phyloP scores from a whole-genome alignment of 1,140 invertebrate species.

The Nilaparvata lugens region DNA sequence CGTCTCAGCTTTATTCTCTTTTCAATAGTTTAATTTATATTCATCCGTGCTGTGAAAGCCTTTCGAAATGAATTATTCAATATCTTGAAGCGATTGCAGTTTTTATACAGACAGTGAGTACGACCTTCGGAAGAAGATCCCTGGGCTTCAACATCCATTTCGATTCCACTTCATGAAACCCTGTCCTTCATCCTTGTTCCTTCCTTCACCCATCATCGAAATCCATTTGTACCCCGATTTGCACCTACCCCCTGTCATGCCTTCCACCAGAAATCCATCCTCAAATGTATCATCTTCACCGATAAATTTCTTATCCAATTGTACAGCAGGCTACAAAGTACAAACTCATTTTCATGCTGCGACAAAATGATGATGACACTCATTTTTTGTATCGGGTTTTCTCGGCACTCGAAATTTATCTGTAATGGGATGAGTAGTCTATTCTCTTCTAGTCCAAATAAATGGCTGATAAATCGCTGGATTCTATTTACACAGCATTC shows the following conservation, averaged over 20 bases:
- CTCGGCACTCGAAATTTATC: too few relatives aligned
- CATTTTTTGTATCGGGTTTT: too few relatives aligned
- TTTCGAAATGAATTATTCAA: slow-evolving; percentile 4
- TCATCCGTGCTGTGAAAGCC: not conserved
- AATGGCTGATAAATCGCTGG: too few relatives aligned
- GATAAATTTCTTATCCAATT: not conserved
- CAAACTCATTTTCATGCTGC: too few relatives aligned
- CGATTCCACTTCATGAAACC: not conserved
- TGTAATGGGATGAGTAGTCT: too few relatives aligned
- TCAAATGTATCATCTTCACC: not conserved
- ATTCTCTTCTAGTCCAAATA: too few relatives aligned
- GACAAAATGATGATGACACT: too few relatives aligned
- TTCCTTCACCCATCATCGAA: not conserved
- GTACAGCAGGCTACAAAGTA: not conserved
- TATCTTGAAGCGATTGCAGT: slow-evolving; percentile 3
- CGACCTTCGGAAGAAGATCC: not conserved
- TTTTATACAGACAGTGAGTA: not conserved
- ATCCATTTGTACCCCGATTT: not conserved
- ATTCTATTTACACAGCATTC: too few relatives aligned
- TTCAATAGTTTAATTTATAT: slow-evolving; percentile 4
- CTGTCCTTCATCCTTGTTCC: not conserved
- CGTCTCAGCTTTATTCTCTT: too few relatives aligned
- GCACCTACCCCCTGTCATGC: not conserved
- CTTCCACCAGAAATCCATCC: too few relatives aligned
- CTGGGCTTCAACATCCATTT: not conserved